These are phyloP conservation scores for Enteromius argenteus DNA, from an alignment of 2,797 vertebrate species.

Conservation along the genomic window DNA sequence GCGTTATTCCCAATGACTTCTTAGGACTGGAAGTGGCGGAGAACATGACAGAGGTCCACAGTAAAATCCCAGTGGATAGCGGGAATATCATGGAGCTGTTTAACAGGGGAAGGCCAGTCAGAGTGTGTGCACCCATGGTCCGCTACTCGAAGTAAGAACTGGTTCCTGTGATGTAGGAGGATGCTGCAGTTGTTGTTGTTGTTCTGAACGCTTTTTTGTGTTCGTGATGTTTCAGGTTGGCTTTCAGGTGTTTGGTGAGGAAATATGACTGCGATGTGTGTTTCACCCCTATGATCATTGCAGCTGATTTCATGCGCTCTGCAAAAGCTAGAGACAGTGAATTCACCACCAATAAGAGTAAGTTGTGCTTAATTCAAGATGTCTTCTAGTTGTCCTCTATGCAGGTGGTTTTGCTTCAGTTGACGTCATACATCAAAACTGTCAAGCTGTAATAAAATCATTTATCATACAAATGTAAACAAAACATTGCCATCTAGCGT, in stretches of 20 bases:
- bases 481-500: background rate
- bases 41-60: constrained; percentile 31
- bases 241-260: constrained; percentile 93
- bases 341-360: constrained; percentile 93
- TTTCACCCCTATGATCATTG: constrained; percentile 98
- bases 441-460: background rate
- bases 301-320: constrained; percentile 92
- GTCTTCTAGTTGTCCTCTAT: background rate
- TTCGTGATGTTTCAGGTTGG: constrained; percentile 78
- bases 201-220: too few relatives aligned
- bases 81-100: constrained; percentile 85
- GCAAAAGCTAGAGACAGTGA: constrained; percentile 96
- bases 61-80: constrained; percentile 55
- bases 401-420: background rate
- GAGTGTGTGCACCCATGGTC: constrained; percentile 96
- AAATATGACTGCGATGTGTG: constrained; percentile 94
- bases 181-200: background rate
- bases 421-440: background rate
- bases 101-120: constrained; percentile 83
- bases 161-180: background rate
- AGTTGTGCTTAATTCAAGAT: background rate
- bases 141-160: constrained; percentile 94
- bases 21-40: background rate
- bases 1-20: background rate
- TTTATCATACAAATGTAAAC: too few relatives aligned